These are phyloP conservation scores for Polyommatus icarus DNA, from an alignment of 2,888 invertebrate species.

Conservation along the genomic window DNA sequence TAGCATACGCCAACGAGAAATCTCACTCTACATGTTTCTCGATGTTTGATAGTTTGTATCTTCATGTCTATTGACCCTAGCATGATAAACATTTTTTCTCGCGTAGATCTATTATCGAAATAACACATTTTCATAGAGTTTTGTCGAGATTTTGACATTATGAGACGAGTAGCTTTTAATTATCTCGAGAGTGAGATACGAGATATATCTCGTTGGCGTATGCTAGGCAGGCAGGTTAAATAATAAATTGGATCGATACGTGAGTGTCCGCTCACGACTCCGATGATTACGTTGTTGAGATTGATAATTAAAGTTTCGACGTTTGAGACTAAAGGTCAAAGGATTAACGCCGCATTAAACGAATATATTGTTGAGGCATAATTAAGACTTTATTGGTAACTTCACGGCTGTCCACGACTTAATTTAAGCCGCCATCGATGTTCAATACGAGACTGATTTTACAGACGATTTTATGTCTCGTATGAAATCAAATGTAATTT, in stretches of 20 bases:
- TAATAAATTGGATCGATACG: constrained; percentile 48
- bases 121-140: no score
- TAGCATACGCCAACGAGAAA: no score
- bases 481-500: constrained; percentile 17
- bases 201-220: no score
- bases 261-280: constrained; percentile 61
- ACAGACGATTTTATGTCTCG: constrained; percentile 18
- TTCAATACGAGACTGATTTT: constrained; percentile 10
- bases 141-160: no score
- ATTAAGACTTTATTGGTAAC: constrained; percentile 40
- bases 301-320: constrained; percentile 73
- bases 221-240: no score
- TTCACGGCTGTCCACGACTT: constrained; percentile 34
- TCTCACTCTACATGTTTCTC: no score
- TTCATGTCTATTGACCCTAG: no score
- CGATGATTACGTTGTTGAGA: constrained; percentile 75
- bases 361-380: constrained; percentile 35
- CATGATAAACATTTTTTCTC: no score
- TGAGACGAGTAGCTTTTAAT: no score
- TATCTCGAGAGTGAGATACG: no score
- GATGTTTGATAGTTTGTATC: no score
- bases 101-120: no score
- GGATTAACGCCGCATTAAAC: constrained; percentile 43
- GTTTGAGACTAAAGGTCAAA: constrained; percentile 60
- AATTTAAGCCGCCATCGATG: constrained; percentile 32